Evolutionary conservation across 2,888 invertebrate species (phyloP).

Genomic region (Hedychridium roseum): DNA sequence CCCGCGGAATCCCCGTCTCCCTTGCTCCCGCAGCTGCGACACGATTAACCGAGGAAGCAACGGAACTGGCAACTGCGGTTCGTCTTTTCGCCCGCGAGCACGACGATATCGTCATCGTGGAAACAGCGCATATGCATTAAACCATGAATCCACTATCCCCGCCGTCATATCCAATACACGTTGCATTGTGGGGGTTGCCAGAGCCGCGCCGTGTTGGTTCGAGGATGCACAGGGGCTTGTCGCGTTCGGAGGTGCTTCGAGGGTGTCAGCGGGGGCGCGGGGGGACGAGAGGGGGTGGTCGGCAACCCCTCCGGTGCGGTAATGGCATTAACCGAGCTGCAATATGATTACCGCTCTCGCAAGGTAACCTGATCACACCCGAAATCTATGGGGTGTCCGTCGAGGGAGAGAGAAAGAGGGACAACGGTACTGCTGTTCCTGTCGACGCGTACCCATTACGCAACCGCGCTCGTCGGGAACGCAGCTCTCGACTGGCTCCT

Average conservation of each 20-base stretch:
- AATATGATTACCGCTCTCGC: conserved; percentile 63
- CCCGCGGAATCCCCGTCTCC: not conserved
- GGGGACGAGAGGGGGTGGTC: conserved; percentile 30
- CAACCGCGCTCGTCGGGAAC: conserved; percentile 35
- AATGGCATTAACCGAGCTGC: conserved; percentile 63
- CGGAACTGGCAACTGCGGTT: conserved; percentile 8
- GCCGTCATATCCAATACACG: conserved; percentile 62
- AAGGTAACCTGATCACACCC: conserved; percentile 63
- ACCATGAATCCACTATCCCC: conserved; percentile 57
- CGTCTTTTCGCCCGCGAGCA: conserved; percentile 36
- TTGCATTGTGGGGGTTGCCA: conserved; percentile 36
- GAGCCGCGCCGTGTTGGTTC: conserved; percentile 19
- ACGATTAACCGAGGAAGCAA: conserved; percentile 33
- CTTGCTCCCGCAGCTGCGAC: conserved; percentile 26
- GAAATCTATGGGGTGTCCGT: conserved; percentile 53
- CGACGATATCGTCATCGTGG: conserved; percentile 41
- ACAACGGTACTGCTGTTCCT: conserved; percentile 28
- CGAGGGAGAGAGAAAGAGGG: conserved; percentile 22
- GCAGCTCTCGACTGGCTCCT: conserved; percentile 30
- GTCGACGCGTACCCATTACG: conserved; percentile 44
- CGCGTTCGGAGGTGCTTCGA: conserved; percentile 37
- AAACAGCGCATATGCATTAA: conserved; percentile 57
- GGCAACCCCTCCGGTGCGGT: conserved; percentile 53
- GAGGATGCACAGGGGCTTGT: no score
- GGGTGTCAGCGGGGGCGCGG: conserved; percentile 41